phyloP scores from a whole-genome alignment of 30 jellyfish, hydroid and myxozoan genomes.

The Pelagia noctiluca region DNA sequence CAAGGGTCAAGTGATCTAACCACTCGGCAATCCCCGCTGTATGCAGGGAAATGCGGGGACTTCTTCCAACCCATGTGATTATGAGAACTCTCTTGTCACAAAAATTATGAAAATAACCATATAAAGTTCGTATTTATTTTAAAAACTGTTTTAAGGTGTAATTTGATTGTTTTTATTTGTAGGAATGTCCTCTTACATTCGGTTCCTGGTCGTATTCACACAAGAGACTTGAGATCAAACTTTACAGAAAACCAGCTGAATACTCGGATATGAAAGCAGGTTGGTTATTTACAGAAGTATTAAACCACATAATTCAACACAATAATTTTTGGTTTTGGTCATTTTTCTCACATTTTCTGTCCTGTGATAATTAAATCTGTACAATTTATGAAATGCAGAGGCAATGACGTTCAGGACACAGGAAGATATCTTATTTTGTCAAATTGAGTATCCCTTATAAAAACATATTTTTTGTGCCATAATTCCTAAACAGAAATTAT shows the following conservation, averaged over 20 bases:
- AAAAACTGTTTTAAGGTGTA: background rate
- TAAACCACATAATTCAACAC: background rate
- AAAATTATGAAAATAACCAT: background rate
- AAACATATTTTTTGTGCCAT: no score
- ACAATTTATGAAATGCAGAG: no score
- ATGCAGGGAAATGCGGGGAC: background rate
- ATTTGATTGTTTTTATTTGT: background rate
- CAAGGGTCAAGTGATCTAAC: no score
- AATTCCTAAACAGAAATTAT: no score
- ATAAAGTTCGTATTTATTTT: no score
- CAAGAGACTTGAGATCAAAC: conserved; percentile 34
- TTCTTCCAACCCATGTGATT: background rate
- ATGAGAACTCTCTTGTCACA: background rate
- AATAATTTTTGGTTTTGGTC: background rate
- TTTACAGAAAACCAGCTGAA: background rate
- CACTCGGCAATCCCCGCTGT: background rate
- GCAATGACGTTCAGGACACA: no score
- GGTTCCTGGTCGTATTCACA: conserved; percentile 88
- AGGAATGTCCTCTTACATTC: conserved; percentile 69
- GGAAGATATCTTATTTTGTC: no score
- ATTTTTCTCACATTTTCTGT: background rate
- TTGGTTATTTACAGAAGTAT: background rate
- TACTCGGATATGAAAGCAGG: conserved; percentile 10
- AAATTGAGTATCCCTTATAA: no score
- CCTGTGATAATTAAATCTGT: no score